A percentile compares a stretch with the other conserved stretches of the same genome.
phyloP scores from a whole-genome alignment of 1,140 invertebrate genomes.

The Drosophila albomicans region DNA sequence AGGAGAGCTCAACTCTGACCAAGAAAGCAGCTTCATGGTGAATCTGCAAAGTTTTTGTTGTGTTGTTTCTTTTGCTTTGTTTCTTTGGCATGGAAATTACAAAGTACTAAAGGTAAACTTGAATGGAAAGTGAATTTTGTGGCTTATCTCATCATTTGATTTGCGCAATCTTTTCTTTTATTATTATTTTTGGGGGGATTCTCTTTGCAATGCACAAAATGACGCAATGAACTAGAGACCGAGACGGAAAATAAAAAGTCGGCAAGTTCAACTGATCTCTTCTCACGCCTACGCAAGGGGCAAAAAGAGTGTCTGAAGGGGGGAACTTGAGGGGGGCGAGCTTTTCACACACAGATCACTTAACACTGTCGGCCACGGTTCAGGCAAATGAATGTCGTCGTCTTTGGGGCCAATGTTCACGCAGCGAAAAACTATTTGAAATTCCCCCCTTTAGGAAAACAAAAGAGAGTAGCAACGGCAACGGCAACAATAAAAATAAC shows the following conservation, averaged over 20 bases:
- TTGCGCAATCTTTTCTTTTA: constrained; percentile 1
- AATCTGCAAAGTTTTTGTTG: neutral
- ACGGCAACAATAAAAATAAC: constrained; percentile 5
- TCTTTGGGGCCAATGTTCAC: constrained; percentile 13
- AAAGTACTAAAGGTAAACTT: neutral
- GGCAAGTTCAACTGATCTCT: neutral
- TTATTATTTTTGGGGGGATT: neutral
- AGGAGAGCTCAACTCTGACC: neutral
- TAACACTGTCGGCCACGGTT: constrained; percentile 35
- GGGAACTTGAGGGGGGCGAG: neutral
- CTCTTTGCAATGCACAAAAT: neutral
- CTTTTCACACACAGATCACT: constrained; percentile 23
- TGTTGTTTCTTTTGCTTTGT: neutral
- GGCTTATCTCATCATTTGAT: constrained; percentile 7
- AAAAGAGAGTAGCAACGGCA: neutral
- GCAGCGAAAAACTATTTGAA: constrained; percentile 41
- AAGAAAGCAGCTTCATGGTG: neutral
- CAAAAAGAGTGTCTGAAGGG: constrained; percentile 5
- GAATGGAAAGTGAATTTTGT: constrained; percentile 13
- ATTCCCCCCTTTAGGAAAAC: neutral
- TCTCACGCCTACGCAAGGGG: constrained; percentile 12
- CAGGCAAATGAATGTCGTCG: neutral
- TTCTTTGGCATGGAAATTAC: constrained; percentile 2
- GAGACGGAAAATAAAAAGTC: neutral
- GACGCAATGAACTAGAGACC: neutral